Conservation (phyloP, 2,888 invertebrate genomes). For the Lagria hirta region DNA sequence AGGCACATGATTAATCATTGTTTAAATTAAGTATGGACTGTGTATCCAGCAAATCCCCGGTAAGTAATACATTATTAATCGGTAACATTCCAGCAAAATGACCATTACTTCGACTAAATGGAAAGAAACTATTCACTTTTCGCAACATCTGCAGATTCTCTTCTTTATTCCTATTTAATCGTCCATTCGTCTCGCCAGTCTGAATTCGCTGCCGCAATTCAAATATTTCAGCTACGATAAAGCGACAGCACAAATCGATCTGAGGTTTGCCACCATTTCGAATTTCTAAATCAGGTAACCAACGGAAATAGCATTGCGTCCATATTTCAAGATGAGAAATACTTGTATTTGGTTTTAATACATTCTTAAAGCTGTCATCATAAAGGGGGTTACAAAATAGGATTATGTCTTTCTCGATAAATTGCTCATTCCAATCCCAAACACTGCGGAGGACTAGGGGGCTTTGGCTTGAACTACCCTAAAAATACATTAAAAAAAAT, state of each 20-base stretch:
- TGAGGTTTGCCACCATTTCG: slow-evolving; percentile 68
- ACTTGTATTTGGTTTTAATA: slow-evolving; percentile 56
- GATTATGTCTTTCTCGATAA: slow-evolving; percentile 75
- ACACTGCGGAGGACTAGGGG: slow-evolving; percentile 70
- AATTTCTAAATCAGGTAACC: slow-evolving; percentile 82
- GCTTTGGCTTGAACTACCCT: slow-evolving; percentile 37
- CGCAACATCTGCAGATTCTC: slow-evolving; percentile 47
- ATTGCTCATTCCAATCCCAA: slow-evolving; percentile 92
- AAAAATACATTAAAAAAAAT: slow-evolving; percentile 21
- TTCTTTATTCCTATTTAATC: slow-evolving; percentile 43
- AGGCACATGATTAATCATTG: slow-evolving; percentile 60
- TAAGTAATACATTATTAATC: slow-evolving; percentile 63
- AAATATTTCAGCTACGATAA: slow-evolving; percentile 55
- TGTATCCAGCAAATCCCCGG: slow-evolving; percentile 66
- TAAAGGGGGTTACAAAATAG: slow-evolving; percentile 86
- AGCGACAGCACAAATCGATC: slow-evolving; percentile 57
- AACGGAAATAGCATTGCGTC: slow-evolving; percentile 88
- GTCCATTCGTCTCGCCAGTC: slow-evolving; percentile 39
- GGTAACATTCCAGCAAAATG: slow-evolving; percentile 52
- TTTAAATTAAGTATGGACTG: slow-evolving; percentile 68
- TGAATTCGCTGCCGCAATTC: slow-evolving; percentile 47
- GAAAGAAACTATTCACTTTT: slow-evolving; percentile 56
- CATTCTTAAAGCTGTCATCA: slow-evolving; percentile 49
- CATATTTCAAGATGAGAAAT: slow-evolving; percentile 71
- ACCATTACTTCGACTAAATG: slow-evolving; percentile 52